phyloP scores from a whole-genome alignment of 2,113 vertebrate genomes.

The Sula dactylatra region DNA sequence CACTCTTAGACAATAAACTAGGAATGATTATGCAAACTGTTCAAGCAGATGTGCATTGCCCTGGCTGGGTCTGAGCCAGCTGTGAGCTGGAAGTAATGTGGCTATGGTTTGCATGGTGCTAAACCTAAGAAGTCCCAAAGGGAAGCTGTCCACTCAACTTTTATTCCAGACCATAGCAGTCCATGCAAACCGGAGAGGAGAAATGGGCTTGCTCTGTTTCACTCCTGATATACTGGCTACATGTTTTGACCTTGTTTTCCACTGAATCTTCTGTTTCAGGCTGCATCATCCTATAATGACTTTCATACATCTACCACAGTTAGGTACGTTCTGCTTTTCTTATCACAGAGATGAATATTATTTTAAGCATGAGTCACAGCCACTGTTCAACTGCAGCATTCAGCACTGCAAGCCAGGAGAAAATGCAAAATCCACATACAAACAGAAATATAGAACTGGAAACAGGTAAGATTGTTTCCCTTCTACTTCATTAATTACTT shows the following conservation, averaged over 20 bases:
- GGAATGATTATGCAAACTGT: background rate
- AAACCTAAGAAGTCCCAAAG: background rate
- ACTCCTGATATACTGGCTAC: accelerated
- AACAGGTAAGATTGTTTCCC: background rate
- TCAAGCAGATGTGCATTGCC: background rate
- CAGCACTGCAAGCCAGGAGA: background rate
- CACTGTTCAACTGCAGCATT: background rate
- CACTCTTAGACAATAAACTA: background rate
- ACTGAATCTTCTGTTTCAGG: background rate
- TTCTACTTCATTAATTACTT: background rate
- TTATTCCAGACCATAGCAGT: background rate
- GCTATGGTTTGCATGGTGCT: accelerated
- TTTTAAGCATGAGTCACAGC: background rate
- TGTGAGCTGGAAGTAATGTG: background rate
- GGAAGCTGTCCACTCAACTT: background rate
- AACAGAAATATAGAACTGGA: background rate
- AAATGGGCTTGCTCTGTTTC: background rate
- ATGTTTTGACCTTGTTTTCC: background rate
- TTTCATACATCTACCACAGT: background rate
- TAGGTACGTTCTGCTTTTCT: background rate
- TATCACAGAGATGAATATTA: accelerated
- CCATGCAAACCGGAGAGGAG: background rate
- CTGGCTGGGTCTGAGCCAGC: background rate
- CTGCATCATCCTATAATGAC: background rate
- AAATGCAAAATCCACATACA: background rate